Evolutionary conservation across 2,888 invertebrate genomes (phyloP).

Genomic region (Phaedon cochleariae): DNA sequence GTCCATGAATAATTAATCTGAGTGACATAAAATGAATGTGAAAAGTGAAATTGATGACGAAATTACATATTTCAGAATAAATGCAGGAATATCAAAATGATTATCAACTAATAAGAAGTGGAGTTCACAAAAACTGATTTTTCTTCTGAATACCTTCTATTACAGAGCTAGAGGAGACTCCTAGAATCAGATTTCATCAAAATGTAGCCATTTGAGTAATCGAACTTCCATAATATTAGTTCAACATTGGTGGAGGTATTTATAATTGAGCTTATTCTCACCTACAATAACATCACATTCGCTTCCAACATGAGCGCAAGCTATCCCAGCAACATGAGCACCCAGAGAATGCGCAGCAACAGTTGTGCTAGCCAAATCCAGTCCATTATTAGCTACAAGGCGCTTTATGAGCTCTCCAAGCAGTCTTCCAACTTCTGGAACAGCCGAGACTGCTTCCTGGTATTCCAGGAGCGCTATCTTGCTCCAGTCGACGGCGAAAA

Average conservation of each 20-base stretch:
- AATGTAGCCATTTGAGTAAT: too few species aligned
- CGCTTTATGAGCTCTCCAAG: constrained; percentile 42
- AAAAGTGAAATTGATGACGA: too few species aligned
- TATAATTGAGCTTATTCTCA: constrained; percentile 12
- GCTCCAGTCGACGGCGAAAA: constrained; percentile 56
- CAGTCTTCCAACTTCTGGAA: constrained; percentile 40
- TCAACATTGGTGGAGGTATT: not conserved
- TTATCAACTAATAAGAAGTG: too few species aligned
- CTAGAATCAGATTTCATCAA: too few species aligned
- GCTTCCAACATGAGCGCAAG: constrained; percentile 40
- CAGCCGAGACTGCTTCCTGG: constrained; percentile 24
- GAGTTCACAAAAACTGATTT: too few species aligned
- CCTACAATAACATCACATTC: constrained; percentile 21
- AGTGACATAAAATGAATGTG: too few species aligned
- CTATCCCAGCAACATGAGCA: constrained; percentile 53
- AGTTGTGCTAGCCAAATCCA: constrained; percentile 26
- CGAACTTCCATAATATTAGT: too few species aligned
- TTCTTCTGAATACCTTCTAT: too few species aligned
- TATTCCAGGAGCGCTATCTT: constrained; percentile 29
- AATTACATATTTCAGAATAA: too few species aligned
- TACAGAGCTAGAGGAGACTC: too few species aligned
- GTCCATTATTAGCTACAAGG: constrained; percentile 23
- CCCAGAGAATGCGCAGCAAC: constrained; percentile 48
- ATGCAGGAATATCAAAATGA: too few species aligned
- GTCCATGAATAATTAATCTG: too few species aligned